Conservation (phyloP, 2,888 invertebrate genomes). For the Atrina japonica region DNA sequence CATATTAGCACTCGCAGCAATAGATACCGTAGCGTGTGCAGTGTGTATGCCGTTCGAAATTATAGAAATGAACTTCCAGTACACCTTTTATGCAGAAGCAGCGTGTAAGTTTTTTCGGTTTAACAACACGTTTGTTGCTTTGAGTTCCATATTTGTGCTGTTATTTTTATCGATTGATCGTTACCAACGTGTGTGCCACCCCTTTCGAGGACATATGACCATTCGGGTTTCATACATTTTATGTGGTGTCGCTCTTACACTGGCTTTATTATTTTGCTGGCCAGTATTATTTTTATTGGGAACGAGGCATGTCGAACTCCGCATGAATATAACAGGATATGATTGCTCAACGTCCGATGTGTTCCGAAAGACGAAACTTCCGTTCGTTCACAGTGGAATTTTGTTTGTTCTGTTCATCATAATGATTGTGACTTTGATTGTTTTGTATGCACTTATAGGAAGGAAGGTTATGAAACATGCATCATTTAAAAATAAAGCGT, state of each 20-base stretch:
- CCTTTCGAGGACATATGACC: slow-evolving; percentile 35
- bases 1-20: slow-evolving; percentile 26
- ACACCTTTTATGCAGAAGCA: slow-evolving; percentile 31
- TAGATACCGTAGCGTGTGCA: slow-evolving; percentile 29
- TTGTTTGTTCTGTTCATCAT: slow-evolving; percentile 39
- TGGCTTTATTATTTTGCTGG: slow-evolving; percentile 32
- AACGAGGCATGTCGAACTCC: slow-evolving; percentile 30
- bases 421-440: slow-evolving; percentile 28
- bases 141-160: slow-evolving; percentile 35
- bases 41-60: slow-evolving; percentile 43
- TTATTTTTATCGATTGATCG: slow-evolving; percentile 32
- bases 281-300: slow-evolving; percentile 29
- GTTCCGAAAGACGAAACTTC: slow-evolving; percentile 29
- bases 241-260: slow-evolving; percentile 3
- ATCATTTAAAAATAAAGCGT: slow-evolving; percentile 24
- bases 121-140: slow-evolving; percentile 32
- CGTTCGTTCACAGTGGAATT: slow-evolving; percentile 15
- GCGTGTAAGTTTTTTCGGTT: slow-evolving; percentile 38
- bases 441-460: slow-evolving; percentile 38
- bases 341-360: slow-evolving; percentile 38
- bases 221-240: slow-evolving; percentile 3
- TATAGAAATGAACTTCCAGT: slow-evolving; percentile 39
- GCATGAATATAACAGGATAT: slow-evolving; percentile 37
- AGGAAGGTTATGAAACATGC: slow-evolving; percentile 27
- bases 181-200: slow-evolving; percentile 35